Conservation (phyloP, 2,888 invertebrate genomes). For the Mesorhabditis sp. region DNA sequence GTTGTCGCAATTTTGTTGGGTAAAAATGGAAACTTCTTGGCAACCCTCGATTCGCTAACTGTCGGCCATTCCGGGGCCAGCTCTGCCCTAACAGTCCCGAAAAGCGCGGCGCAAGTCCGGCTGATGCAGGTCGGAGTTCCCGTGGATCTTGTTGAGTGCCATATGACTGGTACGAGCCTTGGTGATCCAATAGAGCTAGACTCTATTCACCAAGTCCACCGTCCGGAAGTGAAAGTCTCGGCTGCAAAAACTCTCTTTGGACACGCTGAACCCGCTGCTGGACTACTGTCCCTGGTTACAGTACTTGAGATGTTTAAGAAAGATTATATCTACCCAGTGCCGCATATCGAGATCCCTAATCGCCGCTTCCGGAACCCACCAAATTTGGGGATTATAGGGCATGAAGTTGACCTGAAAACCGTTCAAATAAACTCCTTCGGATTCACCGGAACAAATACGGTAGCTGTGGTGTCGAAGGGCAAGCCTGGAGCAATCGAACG, state of each 20-base stretch:
- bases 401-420: conserved; percentile 19
- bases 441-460: conserved; percentile 48
- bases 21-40: conserved; percentile 6
- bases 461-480: conserved; percentile 17
- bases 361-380: not conserved
- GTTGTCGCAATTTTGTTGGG: conserved; percentile 37
- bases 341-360: conserved; percentile 21
- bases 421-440: conserved; percentile 50
- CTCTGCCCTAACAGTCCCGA: conserved; percentile 48
- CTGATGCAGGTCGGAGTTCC: conserved; percentile 28
- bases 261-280: conserved; percentile 48
- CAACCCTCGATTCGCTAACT: conserved; percentile 1
- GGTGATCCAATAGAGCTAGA: conserved; percentile 50
- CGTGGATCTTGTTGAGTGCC: conserved; percentile 45
- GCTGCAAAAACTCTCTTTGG: conserved; percentile 24
- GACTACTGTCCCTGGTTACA: conserved; percentile 29
- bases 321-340: conserved; percentile 13
- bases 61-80: conserved; percentile 53
- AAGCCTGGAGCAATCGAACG: not conserved
- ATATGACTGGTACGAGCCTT: conserved; percentile 51
- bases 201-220: conserved; percentile 20
- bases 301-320: conserved; percentile 18
- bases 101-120: conserved; percentile 34
- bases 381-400: conserved; percentile 23
- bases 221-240: conserved; percentile 8